phyloP scores from a whole-genome alignment of 2,113 vertebrate species.

The Hirundichthys speculiger region DNA sequence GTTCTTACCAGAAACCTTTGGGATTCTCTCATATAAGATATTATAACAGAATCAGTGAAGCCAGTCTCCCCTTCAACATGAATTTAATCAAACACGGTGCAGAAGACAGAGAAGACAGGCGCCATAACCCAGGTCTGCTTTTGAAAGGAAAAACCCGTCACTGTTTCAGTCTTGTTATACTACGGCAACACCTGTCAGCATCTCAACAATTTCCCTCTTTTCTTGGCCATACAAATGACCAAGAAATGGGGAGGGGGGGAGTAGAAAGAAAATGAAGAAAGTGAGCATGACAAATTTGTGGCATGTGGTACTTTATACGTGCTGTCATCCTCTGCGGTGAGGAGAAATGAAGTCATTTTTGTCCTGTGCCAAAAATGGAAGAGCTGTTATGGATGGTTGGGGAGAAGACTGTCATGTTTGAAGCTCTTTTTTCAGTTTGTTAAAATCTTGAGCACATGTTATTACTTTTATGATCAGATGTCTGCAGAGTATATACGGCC shows the following conservation, averaged over 20 bases:
- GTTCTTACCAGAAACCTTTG: neutral
- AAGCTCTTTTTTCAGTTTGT: too few species aligned
- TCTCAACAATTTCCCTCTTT: conserved; percentile 21
- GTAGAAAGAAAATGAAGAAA: conserved; percentile 4
- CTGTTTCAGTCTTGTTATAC: conserved; percentile 34
- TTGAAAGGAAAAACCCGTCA: conserved; percentile 15
- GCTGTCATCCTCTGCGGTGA: too few species aligned
- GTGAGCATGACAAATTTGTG: neutral
- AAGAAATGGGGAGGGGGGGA: too few species aligned
- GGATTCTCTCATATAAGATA: conserved; percentile 20
- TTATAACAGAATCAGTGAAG: conserved; percentile 5
- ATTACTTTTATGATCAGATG: too few species aligned
- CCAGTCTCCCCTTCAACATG: conserved; percentile 2
- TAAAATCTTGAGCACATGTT: too few species aligned
- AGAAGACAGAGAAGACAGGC: conserved; percentile 36
- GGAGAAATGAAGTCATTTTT: too few species aligned
- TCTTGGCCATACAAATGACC: neutral
- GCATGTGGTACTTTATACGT: neutral
- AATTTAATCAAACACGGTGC: conserved; percentile 37
- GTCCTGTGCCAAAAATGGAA: too few species aligned
- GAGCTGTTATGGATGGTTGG: too few species aligned
- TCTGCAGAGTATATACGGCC: too few species aligned
- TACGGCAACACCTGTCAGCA: conserved; percentile 23
- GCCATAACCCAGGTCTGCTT: conserved; percentile 19
- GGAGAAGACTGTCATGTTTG: too few species aligned